Evolutionary conservation across 2,888 invertebrate genomes (phyloP).

Genomic region (Dusona sp.): DNA sequence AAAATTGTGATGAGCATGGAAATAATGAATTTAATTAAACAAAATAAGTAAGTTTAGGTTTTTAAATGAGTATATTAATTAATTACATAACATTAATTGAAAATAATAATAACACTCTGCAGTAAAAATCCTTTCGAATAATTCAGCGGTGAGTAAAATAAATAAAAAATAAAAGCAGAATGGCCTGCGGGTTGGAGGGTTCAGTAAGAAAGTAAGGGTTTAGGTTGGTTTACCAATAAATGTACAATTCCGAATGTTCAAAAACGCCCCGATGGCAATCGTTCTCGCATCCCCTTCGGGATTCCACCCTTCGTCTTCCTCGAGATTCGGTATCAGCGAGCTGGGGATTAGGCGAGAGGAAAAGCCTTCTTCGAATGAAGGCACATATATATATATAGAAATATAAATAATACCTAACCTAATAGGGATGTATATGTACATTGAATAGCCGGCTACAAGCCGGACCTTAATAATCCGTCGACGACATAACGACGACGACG

Average conservation of each 20-base stretch:
- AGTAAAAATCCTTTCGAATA: too few relatives aligned
- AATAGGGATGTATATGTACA: conserved; percentile 27
- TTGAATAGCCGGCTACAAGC: conserved; percentile 34
- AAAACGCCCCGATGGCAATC: conserved; percentile 20
- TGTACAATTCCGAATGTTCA: conserved; percentile 16
- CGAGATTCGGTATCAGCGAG: conserved; percentile 39
- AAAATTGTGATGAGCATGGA: background rate
- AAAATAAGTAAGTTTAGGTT: too few relatives aligned
- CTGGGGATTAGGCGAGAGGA: conserved; percentile 32
- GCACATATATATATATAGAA: background rate
- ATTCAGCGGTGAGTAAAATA: too few relatives aligned
- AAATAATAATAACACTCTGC: too few relatives aligned
- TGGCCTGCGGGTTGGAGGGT: background rate
- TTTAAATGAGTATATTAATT: too few relatives aligned
- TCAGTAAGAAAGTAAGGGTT: background rate
- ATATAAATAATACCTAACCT: background rate
- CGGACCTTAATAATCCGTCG: conserved; percentile 47
- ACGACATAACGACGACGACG: conserved; percentile 61
- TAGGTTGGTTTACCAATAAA: conserved; percentile 20
- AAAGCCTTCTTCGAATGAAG: conserved; percentile 17
- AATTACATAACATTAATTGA: too few relatives aligned
- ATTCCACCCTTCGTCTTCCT: conserved; percentile 16
- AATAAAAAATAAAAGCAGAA: background rate
- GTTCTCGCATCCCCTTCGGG: conserved; percentile 20
- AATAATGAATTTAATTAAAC: background rate